Conservation (phyloP, 2,888 invertebrate species). For the Rhyacophila evoluta region DNA sequence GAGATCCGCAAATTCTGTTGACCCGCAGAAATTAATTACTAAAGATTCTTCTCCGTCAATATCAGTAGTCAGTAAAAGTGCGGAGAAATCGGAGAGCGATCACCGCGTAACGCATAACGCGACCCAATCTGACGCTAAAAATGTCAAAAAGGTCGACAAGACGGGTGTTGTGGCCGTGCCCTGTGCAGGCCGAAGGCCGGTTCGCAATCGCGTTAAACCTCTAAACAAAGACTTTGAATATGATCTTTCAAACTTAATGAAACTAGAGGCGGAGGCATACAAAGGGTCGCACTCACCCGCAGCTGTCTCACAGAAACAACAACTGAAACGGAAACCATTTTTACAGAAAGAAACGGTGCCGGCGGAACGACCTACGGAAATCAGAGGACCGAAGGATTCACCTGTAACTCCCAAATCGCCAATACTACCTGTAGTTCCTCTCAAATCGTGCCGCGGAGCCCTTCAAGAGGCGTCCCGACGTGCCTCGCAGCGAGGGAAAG, state of each 20-base stretch:
- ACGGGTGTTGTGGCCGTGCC: constrained; percentile 57
- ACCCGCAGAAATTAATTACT: constrained; percentile 5
- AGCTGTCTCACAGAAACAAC: constrained; percentile 47
- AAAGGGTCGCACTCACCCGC: constrained; percentile 49
- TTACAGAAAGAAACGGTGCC: constrained; percentile 52
- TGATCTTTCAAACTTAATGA: constrained; percentile 73
- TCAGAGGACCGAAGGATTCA: constrained; percentile 34
- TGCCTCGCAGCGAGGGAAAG: constrained; percentile 61
- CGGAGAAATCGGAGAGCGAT: background rate
- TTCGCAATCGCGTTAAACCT: constrained; percentile 75
- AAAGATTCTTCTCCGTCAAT: background rate
- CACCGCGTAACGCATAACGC: background rate
- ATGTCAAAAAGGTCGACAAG: constrained; percentile 33
- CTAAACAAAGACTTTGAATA: constrained; percentile 80
- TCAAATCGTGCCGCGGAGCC: constrained; percentile 63
- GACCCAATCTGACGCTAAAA: background rate
- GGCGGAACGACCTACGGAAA: constrained; percentile 41
- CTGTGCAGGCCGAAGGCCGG: constrained; percentile 66
- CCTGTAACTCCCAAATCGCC: constrained; percentile 27
- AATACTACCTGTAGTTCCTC: background rate
- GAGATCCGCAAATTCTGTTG: background rate
- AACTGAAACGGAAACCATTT: constrained; percentile 55
- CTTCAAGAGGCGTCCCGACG: constrained; percentile 62
- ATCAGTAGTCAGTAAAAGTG: background rate
- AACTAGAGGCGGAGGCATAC: constrained; percentile 68